A percentile compares a stretch with the other conserved stretches of the same genome.
Evolutionary conservation across 2,797 vertebrate species (phyloP).

Genomic region (Coregonus sp.): DNA sequence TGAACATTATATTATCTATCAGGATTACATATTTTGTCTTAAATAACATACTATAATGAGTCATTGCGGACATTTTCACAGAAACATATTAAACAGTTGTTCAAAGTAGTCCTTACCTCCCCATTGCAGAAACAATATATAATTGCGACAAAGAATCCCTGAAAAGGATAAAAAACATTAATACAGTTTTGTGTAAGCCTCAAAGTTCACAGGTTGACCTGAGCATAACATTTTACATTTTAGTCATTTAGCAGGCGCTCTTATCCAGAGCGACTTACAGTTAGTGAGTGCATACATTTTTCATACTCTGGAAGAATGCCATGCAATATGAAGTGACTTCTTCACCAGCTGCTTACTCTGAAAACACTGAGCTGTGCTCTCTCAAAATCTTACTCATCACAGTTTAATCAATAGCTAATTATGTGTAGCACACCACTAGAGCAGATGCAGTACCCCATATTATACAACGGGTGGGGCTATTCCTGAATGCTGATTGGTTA

Average conservation of each 20-base stretch:
- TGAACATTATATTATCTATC: not conserved
- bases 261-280: not conserved
- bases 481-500: too few species aligned
- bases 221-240: not conserved
- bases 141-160: constrained; percentile 98
- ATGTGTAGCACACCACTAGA: not conserved
- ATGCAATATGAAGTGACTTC: not conserved
- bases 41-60: not conserved
- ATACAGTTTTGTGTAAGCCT: not conserved
- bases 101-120: constrained; percentile 81
- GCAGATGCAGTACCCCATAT: not conserved
- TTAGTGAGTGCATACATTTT: too few species aligned
- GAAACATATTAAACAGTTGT: too few species aligned
- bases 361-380: too few species aligned
- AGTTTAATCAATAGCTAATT: not conserved
- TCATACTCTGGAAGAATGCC: not conserved
- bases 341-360: not conserved
- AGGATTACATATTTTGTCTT: not conserved
- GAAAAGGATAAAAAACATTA: constrained; percentile 36
- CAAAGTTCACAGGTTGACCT: not conserved
- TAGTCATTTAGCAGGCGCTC: too few species aligned
- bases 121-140: constrained; percentile 99
- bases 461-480: too few species aligned
- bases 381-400: not conserved
- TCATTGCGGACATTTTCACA: not conserved